Conservation (phyloP, 2,888 invertebrate species). For the Nezara viridula region DNA sequence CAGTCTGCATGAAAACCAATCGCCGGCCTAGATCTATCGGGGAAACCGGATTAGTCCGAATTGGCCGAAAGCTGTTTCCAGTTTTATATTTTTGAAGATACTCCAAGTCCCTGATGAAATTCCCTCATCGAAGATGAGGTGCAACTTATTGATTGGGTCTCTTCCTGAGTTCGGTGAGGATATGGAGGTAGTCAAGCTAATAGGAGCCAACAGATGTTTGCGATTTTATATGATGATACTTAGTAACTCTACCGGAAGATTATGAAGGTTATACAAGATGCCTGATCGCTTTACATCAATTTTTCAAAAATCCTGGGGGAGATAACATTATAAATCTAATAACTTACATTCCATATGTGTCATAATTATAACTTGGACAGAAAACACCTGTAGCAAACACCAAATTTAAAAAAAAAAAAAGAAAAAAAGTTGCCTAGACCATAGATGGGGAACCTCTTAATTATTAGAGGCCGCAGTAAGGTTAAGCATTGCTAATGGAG, state of each 20-base stretch:
- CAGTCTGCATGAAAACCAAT: constrained; percentile 43
- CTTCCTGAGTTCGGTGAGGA: not conserved
- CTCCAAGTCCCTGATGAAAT: constrained; percentile 22
- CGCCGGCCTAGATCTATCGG: constrained; percentile 39
- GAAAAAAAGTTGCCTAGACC: no score
- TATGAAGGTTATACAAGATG: no score
- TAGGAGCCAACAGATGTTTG: not conserved
- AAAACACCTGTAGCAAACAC: no score
- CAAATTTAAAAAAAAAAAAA: no score
- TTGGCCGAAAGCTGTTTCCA: constrained; percentile 29
- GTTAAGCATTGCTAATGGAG: no score
- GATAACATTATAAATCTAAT: not conserved
- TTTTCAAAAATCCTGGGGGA: not conserved
- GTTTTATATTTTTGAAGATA: constrained; percentile 42
- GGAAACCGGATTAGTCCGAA: constrained; percentile 29
- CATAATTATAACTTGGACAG: no score
- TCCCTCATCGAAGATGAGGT: not conserved
- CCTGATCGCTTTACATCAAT: not conserved
- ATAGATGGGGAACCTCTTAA: no score
- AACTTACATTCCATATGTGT: not conserved
- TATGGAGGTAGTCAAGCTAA: not conserved
- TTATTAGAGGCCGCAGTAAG: no score
- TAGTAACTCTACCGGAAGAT: not conserved
- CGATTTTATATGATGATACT: not conserved
- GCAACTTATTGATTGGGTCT: constrained; percentile 8